phyloP scores from a whole-genome alignment of 1,140 invertebrate species.

The Pogonomyrmex barbatus region DNA sequence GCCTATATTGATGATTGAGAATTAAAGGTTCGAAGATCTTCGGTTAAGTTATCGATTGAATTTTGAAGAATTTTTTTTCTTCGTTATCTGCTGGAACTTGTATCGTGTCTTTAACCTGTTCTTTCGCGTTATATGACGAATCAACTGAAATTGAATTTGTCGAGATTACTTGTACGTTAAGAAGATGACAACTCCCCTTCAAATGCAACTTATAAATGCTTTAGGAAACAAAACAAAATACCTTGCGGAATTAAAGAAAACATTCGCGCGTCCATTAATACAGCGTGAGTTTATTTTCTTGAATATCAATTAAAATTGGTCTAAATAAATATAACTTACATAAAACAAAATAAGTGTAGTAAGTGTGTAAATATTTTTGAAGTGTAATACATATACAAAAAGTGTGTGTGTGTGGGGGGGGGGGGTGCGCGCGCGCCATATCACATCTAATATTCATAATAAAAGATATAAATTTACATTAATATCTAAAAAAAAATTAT shows the following conservation, averaged over 20 bases:
- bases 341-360: too few species aligned
- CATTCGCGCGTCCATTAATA: conserved; percentile 79
- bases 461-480: conserved; percentile 30
- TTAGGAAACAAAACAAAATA: conserved; percentile 80
- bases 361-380: too few species aligned
- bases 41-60: background rate
- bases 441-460: conserved; percentile 21
- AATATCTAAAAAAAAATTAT: conserved; percentile 54
- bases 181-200: conserved; percentile 70
- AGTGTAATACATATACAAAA: too few species aligned
- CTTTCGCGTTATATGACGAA: too few species aligned
- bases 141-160: background rate
- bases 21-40: background rate
- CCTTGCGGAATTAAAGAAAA: conserved; percentile 80
- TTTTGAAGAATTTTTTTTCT: too few species aligned
- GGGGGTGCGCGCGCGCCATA: background rate
- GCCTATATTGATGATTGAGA: too few species aligned
- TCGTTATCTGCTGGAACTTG: too few species aligned
- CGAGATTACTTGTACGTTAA: background rate
- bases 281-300: conserved; percentile 78
- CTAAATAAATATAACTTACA: background rate
- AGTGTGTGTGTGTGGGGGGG: too few species aligned
- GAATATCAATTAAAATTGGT: background rate
- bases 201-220: conserved; percentile 75
- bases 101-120: too few species aligned